A percentile compares a stretch with the other conserved stretches of the same genome.
phyloP scores from a whole-genome alignment of 2,888 invertebrate species.

The Trypoxylon attenuatum region DNA sequence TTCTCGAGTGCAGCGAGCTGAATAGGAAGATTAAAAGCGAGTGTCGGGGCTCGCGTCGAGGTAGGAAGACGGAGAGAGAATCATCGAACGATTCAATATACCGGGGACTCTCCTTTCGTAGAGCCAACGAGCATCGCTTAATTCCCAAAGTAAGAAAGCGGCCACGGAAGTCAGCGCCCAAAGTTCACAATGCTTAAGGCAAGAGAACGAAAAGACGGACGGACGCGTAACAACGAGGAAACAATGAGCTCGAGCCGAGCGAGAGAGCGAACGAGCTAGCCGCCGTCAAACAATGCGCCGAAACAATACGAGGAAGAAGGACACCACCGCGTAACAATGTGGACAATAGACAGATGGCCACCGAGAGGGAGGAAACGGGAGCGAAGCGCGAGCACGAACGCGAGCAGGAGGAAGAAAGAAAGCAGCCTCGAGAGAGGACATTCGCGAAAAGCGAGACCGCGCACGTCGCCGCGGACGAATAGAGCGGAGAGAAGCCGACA shows the following conservation, averaged over 20 bases:
- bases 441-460: constrained; percentile 29
- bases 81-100: not conserved
- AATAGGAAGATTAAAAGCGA: too few species aligned
- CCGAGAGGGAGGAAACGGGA: constrained; percentile 45
- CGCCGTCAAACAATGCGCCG: constrained; percentile 66
- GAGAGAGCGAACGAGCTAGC: constrained; percentile 59
- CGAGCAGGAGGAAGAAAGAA: not conserved
- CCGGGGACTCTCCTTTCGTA: not conserved
- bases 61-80: too few species aligned
- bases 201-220: constrained; percentile 46
- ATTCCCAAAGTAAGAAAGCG: constrained; percentile 35
- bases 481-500: constrained; percentile 25
- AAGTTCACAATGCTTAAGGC: constrained; percentile 40
- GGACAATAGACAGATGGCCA: constrained; percentile 68
- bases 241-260: constrained; percentile 62
- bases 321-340: constrained; percentile 66
- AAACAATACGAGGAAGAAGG: constrained; percentile 68
- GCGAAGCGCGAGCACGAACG: not conserved
- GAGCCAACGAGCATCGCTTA: constrained; percentile 21
- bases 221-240: constrained; percentile 58
- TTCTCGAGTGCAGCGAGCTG: too few species aligned
- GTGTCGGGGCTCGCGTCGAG: too few species aligned
- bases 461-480: not conserved
- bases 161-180: constrained; percentile 36
- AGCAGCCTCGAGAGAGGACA: constrained; percentile 5